These are phyloP conservation scores for Equus quagga DNA, from an alignment of 2,113 vertebrate species.

Conservation along the genomic window DNA sequence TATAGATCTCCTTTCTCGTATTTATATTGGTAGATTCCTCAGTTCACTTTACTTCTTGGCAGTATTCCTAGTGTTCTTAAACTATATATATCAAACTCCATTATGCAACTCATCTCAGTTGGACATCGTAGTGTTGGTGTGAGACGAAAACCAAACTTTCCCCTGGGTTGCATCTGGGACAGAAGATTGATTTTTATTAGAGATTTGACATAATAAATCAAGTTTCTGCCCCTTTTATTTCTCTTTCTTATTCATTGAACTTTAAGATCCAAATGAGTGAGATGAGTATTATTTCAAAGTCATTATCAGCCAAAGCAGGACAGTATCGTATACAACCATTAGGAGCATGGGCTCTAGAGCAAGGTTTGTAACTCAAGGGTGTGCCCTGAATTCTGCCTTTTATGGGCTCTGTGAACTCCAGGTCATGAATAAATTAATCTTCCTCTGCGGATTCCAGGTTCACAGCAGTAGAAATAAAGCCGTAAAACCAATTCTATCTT, in stretches of 20 bases:
- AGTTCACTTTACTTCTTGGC: neutral
- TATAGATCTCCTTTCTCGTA: neutral
- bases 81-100: neutral
- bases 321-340: neutral
- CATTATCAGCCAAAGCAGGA: neutral
- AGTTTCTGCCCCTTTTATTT: neutral
- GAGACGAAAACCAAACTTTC: neutral
- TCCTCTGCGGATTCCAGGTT: neutral
- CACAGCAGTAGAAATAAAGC: neutral
- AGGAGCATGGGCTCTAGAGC: neutral
- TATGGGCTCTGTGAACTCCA: neutral
- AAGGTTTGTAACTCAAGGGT: neutral
- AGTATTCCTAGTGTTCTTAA: neutral
- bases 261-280: neutral
- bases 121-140: neutral
- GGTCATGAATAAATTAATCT: neutral
- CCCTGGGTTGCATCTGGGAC: neutral
- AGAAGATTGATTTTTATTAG: constrained; percentile 9
- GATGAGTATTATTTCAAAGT: neutral
- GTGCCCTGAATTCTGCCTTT: neutral
- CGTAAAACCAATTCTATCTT: neutral
- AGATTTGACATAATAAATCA: neutral
- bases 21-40: neutral
- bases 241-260: neutral
- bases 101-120: neutral